Percentiles rank a stretch among this genome's conserved stretches.
These are phyloP conservation scores for Uropsilus gracilis DNA, from an alignment of 2,113 vertebrate genomes.

Conservation along the genomic window DNA sequence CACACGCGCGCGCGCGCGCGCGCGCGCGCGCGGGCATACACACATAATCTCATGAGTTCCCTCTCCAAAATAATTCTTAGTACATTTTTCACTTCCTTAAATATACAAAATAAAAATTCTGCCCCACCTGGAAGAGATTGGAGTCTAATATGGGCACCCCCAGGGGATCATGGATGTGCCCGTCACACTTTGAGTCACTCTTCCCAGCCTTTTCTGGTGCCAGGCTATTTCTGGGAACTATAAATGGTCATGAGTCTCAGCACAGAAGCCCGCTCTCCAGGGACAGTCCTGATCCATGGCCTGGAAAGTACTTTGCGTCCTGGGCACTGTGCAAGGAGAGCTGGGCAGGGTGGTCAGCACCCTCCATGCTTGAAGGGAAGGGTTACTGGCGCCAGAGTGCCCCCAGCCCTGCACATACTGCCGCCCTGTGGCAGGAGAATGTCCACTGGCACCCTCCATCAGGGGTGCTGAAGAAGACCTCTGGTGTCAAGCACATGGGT, in stretches of 20 bases:
- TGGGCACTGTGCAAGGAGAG: not conserved
- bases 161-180: not conserved
- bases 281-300: rapidly evolving
- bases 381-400: too few relatives aligned
- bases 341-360: not conserved
- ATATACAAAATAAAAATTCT: not conserved
- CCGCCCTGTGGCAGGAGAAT: rapidly evolving
- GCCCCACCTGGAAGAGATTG: not conserved
- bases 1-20: not conserved
- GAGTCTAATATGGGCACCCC: not conserved
- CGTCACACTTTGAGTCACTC: not conserved
- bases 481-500: not conserved
- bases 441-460: too few relatives aligned
- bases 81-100: not conserved
- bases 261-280: not conserved
- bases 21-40: not conserved
- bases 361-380: not conserved
- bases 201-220: too few relatives aligned
- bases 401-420: not conserved
- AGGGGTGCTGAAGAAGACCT: not conserved
- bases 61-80: not conserved
- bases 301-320: not conserved
- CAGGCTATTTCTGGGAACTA: not conserved
- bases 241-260: not conserved
- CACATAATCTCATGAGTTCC: not conserved